Conservation (phyloP, 2,113 vertebrate genomes). For the Salvelinus alpinus region DNA sequence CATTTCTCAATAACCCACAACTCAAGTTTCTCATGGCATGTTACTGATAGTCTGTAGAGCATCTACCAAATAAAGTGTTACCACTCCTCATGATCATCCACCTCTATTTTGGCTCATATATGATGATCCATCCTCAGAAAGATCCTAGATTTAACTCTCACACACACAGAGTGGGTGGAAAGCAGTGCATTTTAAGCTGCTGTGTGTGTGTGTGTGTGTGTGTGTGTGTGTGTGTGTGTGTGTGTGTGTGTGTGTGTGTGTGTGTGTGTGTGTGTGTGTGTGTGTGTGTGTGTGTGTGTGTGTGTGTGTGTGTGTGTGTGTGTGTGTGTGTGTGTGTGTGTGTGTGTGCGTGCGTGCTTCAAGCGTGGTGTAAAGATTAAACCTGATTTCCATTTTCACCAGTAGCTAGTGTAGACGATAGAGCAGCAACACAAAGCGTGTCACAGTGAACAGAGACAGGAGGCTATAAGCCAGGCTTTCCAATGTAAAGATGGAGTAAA, state of each 20-base stretch:
- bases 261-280: too few species aligned
- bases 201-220: background rate
- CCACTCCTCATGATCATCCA: too few species aligned
- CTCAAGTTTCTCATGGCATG: too few species aligned
- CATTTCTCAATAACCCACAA: too few species aligned
- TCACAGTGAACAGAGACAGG: background rate
- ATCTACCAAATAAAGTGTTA: too few species aligned
- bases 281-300: too few species aligned
- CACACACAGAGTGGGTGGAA: slow-evolving; percentile 35
- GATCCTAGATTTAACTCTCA: slow-evolving; percentile 27
- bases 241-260: too few species aligned
- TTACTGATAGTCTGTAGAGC: too few species aligned
- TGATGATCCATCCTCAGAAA: too few species aligned
- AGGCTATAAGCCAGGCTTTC: background rate
- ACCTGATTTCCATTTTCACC: slow-evolving; percentile 20
- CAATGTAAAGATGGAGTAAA: background rate
- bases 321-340: background rate
- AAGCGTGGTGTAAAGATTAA: slow-evolving; percentile 24
- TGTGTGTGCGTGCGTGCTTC: slow-evolving; percentile 6
- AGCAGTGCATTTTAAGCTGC: slow-evolving; percentile 33
- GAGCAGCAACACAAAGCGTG: background rate
- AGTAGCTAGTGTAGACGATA: background rate
- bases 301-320: too few species aligned
- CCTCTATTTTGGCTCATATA: too few species aligned
- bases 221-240: background rate